phyloP scores from a whole-genome alignment of 2,888 invertebrate species.

The Muscina levida region DNA sequence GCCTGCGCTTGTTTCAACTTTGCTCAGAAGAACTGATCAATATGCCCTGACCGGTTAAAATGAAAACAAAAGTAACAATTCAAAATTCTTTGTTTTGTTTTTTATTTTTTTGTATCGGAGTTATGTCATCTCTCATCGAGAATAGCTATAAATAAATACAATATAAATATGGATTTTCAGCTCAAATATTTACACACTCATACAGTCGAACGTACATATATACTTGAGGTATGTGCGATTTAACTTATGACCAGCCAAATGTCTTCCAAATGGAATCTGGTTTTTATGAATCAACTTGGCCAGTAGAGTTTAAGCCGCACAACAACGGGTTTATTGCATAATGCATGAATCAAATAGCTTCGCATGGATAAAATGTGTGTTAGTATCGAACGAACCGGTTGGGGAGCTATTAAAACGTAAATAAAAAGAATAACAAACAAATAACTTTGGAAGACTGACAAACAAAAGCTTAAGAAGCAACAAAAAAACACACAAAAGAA shows the following conservation, averaged over 20 bases:
- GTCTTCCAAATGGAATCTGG: conserved; percentile 1
- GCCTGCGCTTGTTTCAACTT: too few relatives aligned
- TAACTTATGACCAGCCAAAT: too few relatives aligned
- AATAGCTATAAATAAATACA: neutral
- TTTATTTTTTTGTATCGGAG: too few relatives aligned
- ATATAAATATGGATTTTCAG: too few relatives aligned
- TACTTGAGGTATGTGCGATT: too few relatives aligned
- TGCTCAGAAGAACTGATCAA: too few relatives aligned
- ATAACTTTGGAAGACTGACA: neutral
- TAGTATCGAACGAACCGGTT: conserved; percentile 12
- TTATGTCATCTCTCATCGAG: conserved; percentile 27
- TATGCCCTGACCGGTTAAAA: too few relatives aligned
- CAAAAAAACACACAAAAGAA: neutral
- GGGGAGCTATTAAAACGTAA: conserved; percentile 9
- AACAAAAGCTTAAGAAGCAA: neutral
- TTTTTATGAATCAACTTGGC: conserved; percentile 18
- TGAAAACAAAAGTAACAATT: neutral
- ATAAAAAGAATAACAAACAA: neutral
- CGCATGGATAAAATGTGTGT: neutral
- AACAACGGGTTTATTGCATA: conserved; percentile 41
- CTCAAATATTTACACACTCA: neutral
- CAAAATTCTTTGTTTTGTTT: conserved; percentile 17
- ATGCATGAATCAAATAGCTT: conserved; percentile 10
- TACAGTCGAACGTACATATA: neutral
- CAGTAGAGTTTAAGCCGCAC: conserved; percentile 15